Base-by-base conservation (phyloP, 2,113 vertebrate genomes). In the Typhlomys cinereus region DNA sequence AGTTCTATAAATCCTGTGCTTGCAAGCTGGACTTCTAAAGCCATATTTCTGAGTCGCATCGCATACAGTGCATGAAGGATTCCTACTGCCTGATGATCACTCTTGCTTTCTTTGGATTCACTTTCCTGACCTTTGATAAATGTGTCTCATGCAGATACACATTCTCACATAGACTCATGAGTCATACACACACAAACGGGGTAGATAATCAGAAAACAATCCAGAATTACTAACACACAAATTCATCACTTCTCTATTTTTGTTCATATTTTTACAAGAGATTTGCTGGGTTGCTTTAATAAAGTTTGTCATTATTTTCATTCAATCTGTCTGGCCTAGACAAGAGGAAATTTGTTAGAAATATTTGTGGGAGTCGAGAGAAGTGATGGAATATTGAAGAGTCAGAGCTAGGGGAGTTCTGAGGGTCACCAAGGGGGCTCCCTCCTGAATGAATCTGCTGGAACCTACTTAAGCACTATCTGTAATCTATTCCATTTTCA, bases 371-470 rank as follows among this genome's bases (percentile, higher is more conserved):
- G 21, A 46, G 36, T 59, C 57, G 64, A 61, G 59, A 44, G 54
- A 69, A 84, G 1, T 48, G 46, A 50, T 75, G 46, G n/a, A 23
- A 62, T 17, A 12, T 12, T 15, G 11, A 69, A 23, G 7, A 61
- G 0, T 25, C 23, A 21, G 50, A 66, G n/a, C 36, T 13, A 12
- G 74, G 29, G n/a, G 57, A 73, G 18, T 29, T 61, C 39, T 23
- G 34, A 27, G 25, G 74, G n/a, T 52, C 4, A 52, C n/a, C 46
- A 21, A 36, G n/a, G 23, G 5, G 41, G 62, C 20, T 25, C 9
- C 57, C 80, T 85, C n/a, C 57, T 66, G 46, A 95, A 70, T 29
- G 46, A 85, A 83, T 80, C 46, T 80, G 34, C 85, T 80, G 39
- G 69, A 50, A 44, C 54, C 54, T 84, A 57, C 48, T 82, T 39